phyloP scores from a whole-genome alignment of 1,140 invertebrate genomes.

The Melitaea cinxia region DNA sequence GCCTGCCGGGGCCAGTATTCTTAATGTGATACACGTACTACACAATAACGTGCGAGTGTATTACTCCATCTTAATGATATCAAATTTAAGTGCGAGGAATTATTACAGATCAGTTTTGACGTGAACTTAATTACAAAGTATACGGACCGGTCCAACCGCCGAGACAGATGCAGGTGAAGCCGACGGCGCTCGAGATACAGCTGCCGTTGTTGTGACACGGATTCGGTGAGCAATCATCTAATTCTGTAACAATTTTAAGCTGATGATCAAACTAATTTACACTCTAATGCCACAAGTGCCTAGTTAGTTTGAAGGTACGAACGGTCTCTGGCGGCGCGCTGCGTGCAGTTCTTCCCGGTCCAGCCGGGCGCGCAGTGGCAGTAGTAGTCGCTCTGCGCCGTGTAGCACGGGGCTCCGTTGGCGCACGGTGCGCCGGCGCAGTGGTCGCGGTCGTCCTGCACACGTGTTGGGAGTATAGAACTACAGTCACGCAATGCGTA shows the following conservation, averaged over 20 bases:
- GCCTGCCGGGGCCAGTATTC: constrained; percentile 43
- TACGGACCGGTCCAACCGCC: constrained; percentile 86
- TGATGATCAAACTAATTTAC: too few relatives aligned
- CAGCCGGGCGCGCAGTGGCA: constrained; percentile 94
- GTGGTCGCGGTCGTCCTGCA: constrained; percentile 90
- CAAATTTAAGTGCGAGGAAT: too few relatives aligned
- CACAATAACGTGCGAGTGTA: too few relatives aligned
- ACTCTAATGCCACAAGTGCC: too few relatives aligned
- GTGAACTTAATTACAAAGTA: background rate
- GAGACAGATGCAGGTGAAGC: constrained; percentile 91
- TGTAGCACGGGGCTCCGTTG: constrained; percentile 91
- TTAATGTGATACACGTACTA: too few relatives aligned
- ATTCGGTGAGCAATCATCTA: constrained; percentile 89
- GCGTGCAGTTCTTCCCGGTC: constrained; percentile 95
- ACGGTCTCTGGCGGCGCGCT: constrained; percentile 79
- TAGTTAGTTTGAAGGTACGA: constrained; percentile 17
- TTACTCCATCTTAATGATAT: too few relatives aligned
- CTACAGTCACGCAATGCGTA: background rate
- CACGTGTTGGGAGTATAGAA: background rate
- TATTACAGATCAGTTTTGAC: too few relatives aligned
- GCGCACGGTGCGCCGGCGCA: constrained; percentile 91
- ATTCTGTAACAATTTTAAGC: constrained; percentile 86
- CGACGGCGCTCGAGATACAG: constrained; percentile 89
- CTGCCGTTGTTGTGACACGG: constrained; percentile 93
- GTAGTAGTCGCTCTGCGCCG: constrained; percentile 92